Evolutionary conservation across 2,113 vertebrate genomes (phyloP), one percentile per base, ranked within the genome.

Genomic region (Psittacus erithacus): DNA sequence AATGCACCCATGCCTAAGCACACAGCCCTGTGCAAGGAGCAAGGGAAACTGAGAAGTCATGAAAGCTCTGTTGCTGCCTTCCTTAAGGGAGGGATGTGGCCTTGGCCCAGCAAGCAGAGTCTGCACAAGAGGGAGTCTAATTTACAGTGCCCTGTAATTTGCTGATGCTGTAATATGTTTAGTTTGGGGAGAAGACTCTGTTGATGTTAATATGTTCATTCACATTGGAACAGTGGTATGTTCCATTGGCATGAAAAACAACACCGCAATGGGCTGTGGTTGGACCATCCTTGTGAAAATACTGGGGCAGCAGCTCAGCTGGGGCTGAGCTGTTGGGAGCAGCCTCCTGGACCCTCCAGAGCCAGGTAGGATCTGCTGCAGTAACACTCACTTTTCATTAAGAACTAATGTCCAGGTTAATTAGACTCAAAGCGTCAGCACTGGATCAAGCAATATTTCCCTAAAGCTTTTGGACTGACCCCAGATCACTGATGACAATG

Each of bases 181-280:
- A 94, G 88, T 93, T 94, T 96, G 90, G 92, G 95, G 83, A 94
- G 86, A 90, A 96, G 90, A 77, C 90, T 95, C 73, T 96, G 95
- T 95, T 93, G 92, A 89, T 92, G 41, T 95, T 97, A 95, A 68
- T 0, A 0, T 91, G 83, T 62, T 92, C 1, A 1, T 88, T 96
- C 86, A 62, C 70, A 84, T 2, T 28, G 69, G 92, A 94, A 69
- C 62, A 49, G 77, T 0, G 2, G 39, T 84, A 43, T 86, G 90
- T 89, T 87, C 88, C 38, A 22, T 81, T 15, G 0, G 41, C 57
- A 29, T 13, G 44, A 82, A 94, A 94, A 96, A 92, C 88, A 96
- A 1, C 31, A 35, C 12, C 35, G 43, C 17, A 5, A 44, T 41
- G 62, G 83, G 86, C 44, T 87, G 75, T 24, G 65, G 70, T 63